Evolutionary conservation across 2,888 invertebrate species (phyloP).

Genomic region (Orthosia cruda): DNA sequence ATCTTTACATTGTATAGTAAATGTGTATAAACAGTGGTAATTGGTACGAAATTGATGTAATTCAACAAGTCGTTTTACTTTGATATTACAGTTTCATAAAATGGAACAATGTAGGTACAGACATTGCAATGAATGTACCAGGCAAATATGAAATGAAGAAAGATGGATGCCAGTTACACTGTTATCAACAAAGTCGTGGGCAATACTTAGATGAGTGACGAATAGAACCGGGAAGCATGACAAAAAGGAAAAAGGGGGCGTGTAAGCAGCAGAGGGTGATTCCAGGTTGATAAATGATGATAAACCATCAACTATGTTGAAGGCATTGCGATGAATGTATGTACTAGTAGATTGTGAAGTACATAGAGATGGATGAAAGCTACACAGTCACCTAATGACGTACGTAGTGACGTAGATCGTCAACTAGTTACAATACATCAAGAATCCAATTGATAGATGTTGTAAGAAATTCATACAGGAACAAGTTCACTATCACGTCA

Average conservation of each 20-base stretch:
- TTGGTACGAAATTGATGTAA: slow-evolving; percentile 62
- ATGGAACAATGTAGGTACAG: slow-evolving; percentile 65
- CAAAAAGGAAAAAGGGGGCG: background rate
- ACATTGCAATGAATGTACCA: slow-evolving; percentile 39
- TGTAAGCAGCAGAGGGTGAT: background rate
- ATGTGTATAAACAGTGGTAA: slow-evolving; percentile 51
- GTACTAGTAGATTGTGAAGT: background rate
- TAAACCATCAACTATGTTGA: background rate
- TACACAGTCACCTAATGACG: background rate
- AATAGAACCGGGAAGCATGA: background rate
- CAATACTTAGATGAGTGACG: background rate
- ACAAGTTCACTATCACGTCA: no score
- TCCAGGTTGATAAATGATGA: background rate
- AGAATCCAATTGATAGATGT: no score
- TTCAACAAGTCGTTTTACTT: slow-evolving; percentile 61
- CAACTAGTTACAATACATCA: background rate
- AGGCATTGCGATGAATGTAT: no score
- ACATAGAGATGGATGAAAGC: background rate
- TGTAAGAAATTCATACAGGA: no score
- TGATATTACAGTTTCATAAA: slow-evolving; percentile 60
- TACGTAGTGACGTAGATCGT: background rate
- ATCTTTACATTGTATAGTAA: slow-evolving; percentile 50
- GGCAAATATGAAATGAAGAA: slow-evolving; percentile 3
- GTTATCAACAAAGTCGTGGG: no score
- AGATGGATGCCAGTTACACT: slow-evolving; percentile 17